Conservation (phyloP, 2,113 vertebrate species). For the Syngnathus scovelli region DNA sequence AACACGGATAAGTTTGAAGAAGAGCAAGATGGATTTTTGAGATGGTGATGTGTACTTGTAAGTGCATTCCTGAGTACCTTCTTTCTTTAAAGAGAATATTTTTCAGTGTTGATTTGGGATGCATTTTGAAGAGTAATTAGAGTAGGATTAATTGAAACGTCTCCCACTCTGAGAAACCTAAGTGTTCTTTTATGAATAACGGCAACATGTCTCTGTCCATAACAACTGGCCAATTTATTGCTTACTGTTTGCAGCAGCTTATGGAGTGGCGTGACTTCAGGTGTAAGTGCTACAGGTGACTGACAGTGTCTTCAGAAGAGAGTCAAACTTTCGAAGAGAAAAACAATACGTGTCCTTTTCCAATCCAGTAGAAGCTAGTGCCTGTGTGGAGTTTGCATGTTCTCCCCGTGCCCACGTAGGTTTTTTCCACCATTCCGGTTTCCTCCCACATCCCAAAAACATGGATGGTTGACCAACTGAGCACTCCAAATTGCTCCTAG, state of each 20-base stretch:
- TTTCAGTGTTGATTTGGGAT: not conserved
- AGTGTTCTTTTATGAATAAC: conserved; percentile 18
- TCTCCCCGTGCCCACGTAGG: too few species aligned
- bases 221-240: conserved; percentile 45
- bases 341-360: conserved; percentile 5
- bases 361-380: not conserved
- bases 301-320: conserved; percentile 18
- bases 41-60: not conserved
- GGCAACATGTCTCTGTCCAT: conserved; percentile 32
- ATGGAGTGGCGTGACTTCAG: conserved; percentile 38
- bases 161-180: not conserved
- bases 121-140: conserved; percentile 18
- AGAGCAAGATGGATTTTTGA: not conserved
- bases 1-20: not conserved
- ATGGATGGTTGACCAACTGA: too few species aligned
- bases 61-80: too few species aligned
- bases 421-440: too few species aligned
- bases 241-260: conserved; percentile 20
- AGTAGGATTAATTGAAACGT: not conserved
- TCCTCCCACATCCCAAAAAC: too few species aligned
- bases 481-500: too few species aligned
- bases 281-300: conserved; percentile 34
- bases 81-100: not conserved
- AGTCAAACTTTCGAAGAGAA: not conserved
- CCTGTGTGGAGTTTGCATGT: not conserved